phyloP scores from a whole-genome alignment of 2,888 invertebrate species.

The Salpingus planirostris region DNA sequence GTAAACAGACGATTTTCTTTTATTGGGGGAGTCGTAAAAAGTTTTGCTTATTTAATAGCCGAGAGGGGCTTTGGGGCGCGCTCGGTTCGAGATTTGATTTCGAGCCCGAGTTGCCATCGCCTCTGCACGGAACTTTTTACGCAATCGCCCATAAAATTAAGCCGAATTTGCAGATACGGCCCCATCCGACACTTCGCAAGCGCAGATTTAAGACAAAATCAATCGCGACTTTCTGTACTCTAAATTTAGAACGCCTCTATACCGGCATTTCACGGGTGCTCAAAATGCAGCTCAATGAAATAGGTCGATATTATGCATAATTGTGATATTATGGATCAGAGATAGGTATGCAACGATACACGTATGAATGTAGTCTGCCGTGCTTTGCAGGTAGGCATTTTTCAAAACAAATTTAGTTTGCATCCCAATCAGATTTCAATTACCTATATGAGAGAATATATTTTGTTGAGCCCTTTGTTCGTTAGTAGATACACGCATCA shows the following conservation, averaged over 20 bases:
- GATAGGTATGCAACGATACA: too few relatives aligned
- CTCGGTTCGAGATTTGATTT: constrained; percentile 5
- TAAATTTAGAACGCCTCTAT: background rate
- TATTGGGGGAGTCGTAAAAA: constrained; percentile 8
- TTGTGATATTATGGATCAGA: too few relatives aligned
- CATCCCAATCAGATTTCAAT: too few relatives aligned
- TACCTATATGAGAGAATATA: too few relatives aligned
- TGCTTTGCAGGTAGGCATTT: too few relatives aligned
- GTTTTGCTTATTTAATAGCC: constrained; percentile 4
- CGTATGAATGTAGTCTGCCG: too few relatives aligned
- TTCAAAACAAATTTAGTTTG: too few relatives aligned
- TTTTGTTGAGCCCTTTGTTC: too few relatives aligned
- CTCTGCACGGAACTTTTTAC: too few relatives aligned
- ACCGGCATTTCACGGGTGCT: background rate
- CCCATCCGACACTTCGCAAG: background rate
- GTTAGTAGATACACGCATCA: too few relatives aligned
- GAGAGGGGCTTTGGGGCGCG: constrained; percentile 1
- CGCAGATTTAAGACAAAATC: background rate
- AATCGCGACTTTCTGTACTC: background rate
- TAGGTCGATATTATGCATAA: too few relatives aligned
- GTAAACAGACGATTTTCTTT: constrained; percentile 9
- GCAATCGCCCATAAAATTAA: background rate
- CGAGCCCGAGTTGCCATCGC: too few relatives aligned
- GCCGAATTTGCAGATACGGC: background rate
- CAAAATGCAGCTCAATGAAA: background rate